Conservation (phyloP, 2,888 invertebrate species). For the Itoplectis maculator region DNA sequence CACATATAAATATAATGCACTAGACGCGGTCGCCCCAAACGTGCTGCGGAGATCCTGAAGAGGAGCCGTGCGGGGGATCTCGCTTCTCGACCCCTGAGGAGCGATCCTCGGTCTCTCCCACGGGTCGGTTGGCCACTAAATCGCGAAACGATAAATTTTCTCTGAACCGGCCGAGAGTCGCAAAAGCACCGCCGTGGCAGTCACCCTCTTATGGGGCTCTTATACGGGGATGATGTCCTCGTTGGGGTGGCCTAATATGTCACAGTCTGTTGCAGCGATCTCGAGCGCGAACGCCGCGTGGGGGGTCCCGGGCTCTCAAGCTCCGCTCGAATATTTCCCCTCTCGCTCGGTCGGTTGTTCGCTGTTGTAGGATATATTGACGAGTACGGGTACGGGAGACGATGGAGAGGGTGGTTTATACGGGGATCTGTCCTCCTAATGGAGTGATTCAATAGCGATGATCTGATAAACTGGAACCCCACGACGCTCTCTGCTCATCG, state of each 20-base stretch:
- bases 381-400: slow-evolving; percentile 55
- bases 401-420: slow-evolving; percentile 69
- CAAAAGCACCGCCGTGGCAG: slow-evolving; percentile 61
- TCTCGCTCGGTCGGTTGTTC: slow-evolving; percentile 22
- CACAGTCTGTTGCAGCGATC: slow-evolving; percentile 84
- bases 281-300: slow-evolving; percentile 71
- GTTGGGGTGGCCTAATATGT: slow-evolving; percentile 83
- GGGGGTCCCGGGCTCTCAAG: slow-evolving; percentile 64
- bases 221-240: slow-evolving; percentile 79
- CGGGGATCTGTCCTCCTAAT: slow-evolving; percentile 80
- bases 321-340: slow-evolving; percentile 12
- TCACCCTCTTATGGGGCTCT: slow-evolving; percentile 79
- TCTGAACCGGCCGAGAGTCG: slow-evolving; percentile 67
- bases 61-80: slow-evolving; percentile 42
- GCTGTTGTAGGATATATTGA: slow-evolving; percentile 44
- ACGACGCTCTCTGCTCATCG: slow-evolving; percentile 27
- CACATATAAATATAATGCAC: slow-evolving; percentile 51
- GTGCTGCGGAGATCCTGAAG: too few species aligned
- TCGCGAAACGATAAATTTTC: slow-evolving; percentile 84
- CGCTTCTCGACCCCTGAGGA: slow-evolving; percentile 57
- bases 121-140: slow-evolving; percentile 78
- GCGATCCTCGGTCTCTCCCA: slow-evolving; percentile 71
- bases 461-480: slow-evolving; percentile 79
- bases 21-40: slow-evolving; percentile 10
- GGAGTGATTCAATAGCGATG: slow-evolving; percentile 83